A percentile compares a stretch with the other conserved stretches of the same genome.
phyloP scores from a whole-genome alignment of 2,888 invertebrate species.

The Pyrrhia umbra region DNA sequence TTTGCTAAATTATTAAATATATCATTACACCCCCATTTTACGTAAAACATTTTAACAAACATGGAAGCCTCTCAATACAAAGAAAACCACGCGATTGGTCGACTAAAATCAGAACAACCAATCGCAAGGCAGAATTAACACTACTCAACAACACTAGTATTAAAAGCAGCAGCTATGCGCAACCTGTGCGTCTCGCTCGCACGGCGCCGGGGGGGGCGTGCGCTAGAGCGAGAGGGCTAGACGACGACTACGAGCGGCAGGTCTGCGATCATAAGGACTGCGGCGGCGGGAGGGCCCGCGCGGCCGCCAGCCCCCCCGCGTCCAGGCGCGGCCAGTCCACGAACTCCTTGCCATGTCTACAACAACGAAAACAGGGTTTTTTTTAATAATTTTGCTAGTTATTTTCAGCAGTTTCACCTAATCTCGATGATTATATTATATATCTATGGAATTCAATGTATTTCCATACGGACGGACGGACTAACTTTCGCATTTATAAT shows the following conservation, averaged over 20 bases:
- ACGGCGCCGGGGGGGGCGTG: constrained; percentile 7
- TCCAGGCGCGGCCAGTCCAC: constrained; percentile 97
- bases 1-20: too few species aligned
- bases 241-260: constrained; percentile 84
- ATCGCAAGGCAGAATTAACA: neutral
- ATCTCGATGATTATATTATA: too few species aligned
- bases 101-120: constrained; percentile 1
- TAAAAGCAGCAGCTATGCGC: constrained; percentile 1
- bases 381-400: too few species aligned
- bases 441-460: too few species aligned
- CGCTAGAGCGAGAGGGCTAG: constrained; percentile 54
- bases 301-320: constrained; percentile 79
- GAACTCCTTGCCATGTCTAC: constrained; percentile 96
- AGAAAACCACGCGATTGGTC: neutral
- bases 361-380: neutral
- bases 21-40: neutral
- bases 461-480: too few species aligned
- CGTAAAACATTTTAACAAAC: too few species aligned
- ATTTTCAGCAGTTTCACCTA: too few species aligned
- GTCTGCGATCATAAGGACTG: constrained; percentile 83
- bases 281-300: constrained; percentile 73
- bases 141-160: constrained; percentile 46
- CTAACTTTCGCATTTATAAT: too few species aligned
- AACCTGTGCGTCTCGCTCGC: constrained; percentile 21
- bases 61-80: constrained; percentile 18